These are phyloP conservation scores for Muntiacus muntjak DNA, from an alignment of 2,113 vertebrate genomes.

Conservation along the genomic window DNA sequence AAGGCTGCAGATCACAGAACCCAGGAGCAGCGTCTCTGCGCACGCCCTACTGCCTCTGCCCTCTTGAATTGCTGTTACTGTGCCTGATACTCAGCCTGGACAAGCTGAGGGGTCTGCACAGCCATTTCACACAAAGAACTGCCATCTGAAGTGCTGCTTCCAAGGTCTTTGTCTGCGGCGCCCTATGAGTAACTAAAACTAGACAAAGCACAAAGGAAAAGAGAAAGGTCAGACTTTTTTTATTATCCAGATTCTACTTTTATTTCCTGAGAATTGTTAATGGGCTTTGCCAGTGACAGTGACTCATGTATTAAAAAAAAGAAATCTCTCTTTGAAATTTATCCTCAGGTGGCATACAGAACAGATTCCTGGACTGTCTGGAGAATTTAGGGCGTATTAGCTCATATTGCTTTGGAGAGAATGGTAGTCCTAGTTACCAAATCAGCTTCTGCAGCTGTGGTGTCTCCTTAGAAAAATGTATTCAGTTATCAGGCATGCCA, in stretches of 20 bases:
- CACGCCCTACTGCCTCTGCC: fast-evolving
- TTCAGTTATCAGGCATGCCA: not conserved
- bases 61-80: not conserved
- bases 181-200: not conserved
- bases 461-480: not conserved
- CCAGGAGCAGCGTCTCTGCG: not conserved
- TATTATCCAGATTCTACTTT: not conserved
- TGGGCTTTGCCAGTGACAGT: not conserved
- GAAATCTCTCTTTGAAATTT: not conserved
- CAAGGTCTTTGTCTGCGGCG: not conserved
- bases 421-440: not conserved
- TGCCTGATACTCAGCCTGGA: no score
- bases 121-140: not conserved
- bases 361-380: not conserved
- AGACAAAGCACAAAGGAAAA: not conserved
- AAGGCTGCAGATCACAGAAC: not conserved
- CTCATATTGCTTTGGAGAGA: not conserved
- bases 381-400: not conserved
- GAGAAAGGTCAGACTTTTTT: not conserved
- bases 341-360: not conserved
- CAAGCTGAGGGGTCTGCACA: not conserved
- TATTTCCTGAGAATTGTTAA: not conserved
- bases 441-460: not conserved
- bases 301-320: not conserved
- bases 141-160: not conserved